Conservation (phyloP, 2,888 invertebrate species). For the Ophraella communa region DNA sequence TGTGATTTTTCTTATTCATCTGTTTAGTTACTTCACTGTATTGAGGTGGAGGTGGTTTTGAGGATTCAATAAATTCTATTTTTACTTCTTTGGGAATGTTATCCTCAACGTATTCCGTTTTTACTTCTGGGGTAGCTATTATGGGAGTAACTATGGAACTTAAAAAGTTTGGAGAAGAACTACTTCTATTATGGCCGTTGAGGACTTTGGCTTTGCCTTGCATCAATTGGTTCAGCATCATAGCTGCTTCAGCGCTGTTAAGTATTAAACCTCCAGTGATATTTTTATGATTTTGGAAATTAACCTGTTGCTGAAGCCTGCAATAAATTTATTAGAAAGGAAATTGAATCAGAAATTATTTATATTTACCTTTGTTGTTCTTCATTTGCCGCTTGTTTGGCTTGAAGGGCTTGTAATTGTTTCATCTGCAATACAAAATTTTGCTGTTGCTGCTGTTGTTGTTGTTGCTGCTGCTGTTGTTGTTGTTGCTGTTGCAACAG, state of each 20-base stretch:
- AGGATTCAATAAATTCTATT: slow-evolving; percentile 53
- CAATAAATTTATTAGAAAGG: not conserved
- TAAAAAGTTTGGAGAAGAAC: slow-evolving; percentile 68
- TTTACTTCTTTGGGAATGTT: slow-evolving; percentile 46
- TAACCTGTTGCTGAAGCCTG: slow-evolving; percentile 50
- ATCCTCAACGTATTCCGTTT: slow-evolving; percentile 42
- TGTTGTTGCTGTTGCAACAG: slow-evolving; percentile 56
- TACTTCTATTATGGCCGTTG: slow-evolving; percentile 62
- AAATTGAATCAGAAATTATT: not conserved
- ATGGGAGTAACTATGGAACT: slow-evolving; percentile 54
- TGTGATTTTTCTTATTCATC: slow-evolving; percentile 55
- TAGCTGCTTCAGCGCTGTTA: slow-evolving; percentile 67
- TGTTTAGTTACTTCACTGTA: slow-evolving; percentile 79
- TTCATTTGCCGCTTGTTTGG: slow-evolving; percentile 59
- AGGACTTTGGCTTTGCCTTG: slow-evolving; percentile 61
- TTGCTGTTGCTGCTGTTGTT: slow-evolving; percentile 64
- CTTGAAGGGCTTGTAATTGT: slow-evolving; percentile 70
- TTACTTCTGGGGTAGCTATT: slow-evolving; percentile 48
- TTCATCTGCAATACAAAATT: slow-evolving; percentile 64
- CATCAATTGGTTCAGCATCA: slow-evolving; percentile 63
- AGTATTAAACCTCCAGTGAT: slow-evolving; percentile 65
- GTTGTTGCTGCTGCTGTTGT: slow-evolving; percentile 57
- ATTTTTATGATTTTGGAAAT: slow-evolving; percentile 60
- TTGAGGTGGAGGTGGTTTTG: slow-evolving; percentile 60
- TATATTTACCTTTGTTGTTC: slow-evolving; percentile 58